A percentile compares a stretch with the other conserved stretches of the same genome.
Conservation (phyloP, 2,113 vertebrate species). For the Percina caprodes region DNA sequence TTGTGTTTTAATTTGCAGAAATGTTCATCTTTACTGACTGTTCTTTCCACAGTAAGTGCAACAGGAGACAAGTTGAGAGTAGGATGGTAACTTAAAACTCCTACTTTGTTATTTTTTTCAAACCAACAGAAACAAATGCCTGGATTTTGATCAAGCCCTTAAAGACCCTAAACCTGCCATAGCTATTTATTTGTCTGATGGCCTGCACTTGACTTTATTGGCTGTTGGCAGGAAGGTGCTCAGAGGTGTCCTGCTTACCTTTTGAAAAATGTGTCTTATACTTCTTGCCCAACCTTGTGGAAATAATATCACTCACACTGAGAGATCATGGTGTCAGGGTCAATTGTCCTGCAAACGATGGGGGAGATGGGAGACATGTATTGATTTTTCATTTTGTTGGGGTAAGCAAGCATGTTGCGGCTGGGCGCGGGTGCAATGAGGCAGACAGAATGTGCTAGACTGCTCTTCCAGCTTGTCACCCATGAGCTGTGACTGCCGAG, state of each 20-base stretch:
- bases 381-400: conserved; percentile 87
- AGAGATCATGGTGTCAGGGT: conserved; percentile 83
- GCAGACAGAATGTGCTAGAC: conserved; percentile 68
- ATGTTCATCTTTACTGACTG: neutral
- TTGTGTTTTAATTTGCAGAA: neutral
- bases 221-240: conserved; percentile 70
- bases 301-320: conserved; percentile 84
- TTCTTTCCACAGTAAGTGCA: neutral
- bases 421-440: conserved; percentile 79
- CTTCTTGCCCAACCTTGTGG: conserved; percentile 75
- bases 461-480: conserved; percentile 69
- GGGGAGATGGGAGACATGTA: conserved; percentile 80
- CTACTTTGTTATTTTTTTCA: conserved; percentile 18
- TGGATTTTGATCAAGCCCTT: conserved; percentile 31
- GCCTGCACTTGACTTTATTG: conserved; percentile 78
- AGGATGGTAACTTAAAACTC: conserved; percentile 1
- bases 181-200: conserved; percentile 59
- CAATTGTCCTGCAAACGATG: conserved; percentile 81
- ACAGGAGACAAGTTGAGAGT: too few species aligned
- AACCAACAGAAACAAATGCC: conserved; percentile 15
- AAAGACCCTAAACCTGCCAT: conserved; percentile 56
- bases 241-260: conserved; percentile 63
- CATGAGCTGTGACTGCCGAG: conserved; percentile 53
- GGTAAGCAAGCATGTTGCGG: conserved; percentile 84
- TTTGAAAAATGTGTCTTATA: conserved; percentile 79